Base-by-base conservation (phyloP, 2,797 vertebrate species). In the Phrynocephalus guinanensis region DNA sequence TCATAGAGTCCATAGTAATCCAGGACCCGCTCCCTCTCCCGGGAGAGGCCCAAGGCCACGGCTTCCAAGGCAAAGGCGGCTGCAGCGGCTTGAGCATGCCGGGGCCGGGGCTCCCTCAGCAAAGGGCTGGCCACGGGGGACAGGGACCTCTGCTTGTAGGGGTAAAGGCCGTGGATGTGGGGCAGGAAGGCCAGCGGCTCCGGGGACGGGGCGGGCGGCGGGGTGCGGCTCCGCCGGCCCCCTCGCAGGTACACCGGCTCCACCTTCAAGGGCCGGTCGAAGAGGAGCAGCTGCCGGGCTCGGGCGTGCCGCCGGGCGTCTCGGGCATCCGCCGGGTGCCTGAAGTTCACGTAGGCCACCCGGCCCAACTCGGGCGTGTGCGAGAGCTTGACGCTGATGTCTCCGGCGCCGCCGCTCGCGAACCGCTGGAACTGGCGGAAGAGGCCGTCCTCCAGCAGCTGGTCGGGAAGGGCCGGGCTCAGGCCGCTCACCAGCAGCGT, bases 341-440 rank as follows among this genome's bases (percentile, higher is more conserved):
- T 96, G 86, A 99, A 99, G 94, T 99, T 99, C 18, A 99, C 98
- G 75, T 99, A 99, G 6, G 98, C 99, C 82, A 99, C 97, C 1
- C 98, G 97, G 87, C 98, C 98, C 79, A 99, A 97, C 93, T 99
- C 99, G 0, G 98, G 98, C 1, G 99, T 99, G 96, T 99, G 98
- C 0, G 98, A 99, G 79, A 99, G 96, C 68, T 99, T 99, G 83
- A 99, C 97, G 83, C 98, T 99, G 50, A 99, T 98, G 92, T 99
- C 98, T 2, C 99, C 98, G 89, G 94, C 95, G 11, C 94, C 95
- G 22, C 95, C 95, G 33, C 94, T 94, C 70, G 94, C 94, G 89
- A 99, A 99, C 95, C 98, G 98, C 95, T 99, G 98, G 94, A 99
- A 99, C 95, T 99, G 98, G 84, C 99, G 98, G 90, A 99, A 99